Conservation (phyloP, 2,113 vertebrate species). For the Sciurus niger region DNA sequence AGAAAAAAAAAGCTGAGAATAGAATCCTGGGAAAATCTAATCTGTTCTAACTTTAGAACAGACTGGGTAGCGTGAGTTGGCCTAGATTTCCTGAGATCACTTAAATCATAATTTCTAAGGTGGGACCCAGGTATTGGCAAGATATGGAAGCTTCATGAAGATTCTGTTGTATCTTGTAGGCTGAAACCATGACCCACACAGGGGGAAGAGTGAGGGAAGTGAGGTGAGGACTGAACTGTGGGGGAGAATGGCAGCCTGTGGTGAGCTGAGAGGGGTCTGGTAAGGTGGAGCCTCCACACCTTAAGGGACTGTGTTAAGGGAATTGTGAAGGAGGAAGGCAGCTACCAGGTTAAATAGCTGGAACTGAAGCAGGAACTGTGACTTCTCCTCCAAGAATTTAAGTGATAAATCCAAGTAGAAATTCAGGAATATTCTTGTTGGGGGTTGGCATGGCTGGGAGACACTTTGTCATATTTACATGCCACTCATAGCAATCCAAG, state of each 20-base stretch:
- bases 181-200: background rate
- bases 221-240: background rate
- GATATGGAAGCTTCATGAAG: background rate
- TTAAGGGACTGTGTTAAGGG: background rate
- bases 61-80: background rate
- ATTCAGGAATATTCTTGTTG: background rate
- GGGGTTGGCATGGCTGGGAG: background rate
- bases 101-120: background rate
- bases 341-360: background rate
- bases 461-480: background rate
- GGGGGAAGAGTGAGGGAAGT: background rate
- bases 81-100: background rate
- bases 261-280: background rate
- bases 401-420: background rate
- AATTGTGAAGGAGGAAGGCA: background rate
- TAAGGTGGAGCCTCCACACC: background rate
- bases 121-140: background rate
- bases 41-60: background rate
- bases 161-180: background rate
- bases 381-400: slow-evolving; percentile 14
- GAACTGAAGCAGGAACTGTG: background rate
- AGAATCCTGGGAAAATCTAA: background rate
- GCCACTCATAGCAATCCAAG: background rate
- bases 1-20: background rate
- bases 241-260: background rate